A percentile compares a stretch with the other conserved stretches of the same genome.
Conservation (phyloP, 2,113 vertebrate species). For the Chrysochloris asiatica region DNA sequence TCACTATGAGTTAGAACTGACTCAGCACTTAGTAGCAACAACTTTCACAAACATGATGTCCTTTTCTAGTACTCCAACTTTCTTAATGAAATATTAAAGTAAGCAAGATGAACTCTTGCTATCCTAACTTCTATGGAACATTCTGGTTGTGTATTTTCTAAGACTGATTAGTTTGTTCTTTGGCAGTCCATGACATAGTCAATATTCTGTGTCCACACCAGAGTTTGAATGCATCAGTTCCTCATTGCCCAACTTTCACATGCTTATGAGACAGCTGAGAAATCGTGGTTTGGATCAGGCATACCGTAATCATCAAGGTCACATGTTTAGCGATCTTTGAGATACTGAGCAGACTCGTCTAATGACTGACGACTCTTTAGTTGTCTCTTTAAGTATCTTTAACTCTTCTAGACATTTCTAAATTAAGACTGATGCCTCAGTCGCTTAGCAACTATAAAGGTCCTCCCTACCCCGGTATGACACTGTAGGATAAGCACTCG, state of each 20-base stretch:
- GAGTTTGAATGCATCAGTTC: not conserved
- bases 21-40: too few relatives aligned
- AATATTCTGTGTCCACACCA: not conserved
- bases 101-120: not conserved
- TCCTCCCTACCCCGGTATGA: not conserved
- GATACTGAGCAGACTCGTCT: not conserved
- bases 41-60: not conserved
- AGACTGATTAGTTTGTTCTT: not conserved
- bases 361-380: not conserved
- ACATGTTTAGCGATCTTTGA: not conserved
- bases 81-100: not conserved
- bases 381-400: not conserved
- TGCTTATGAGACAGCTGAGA: too few relatives aligned
- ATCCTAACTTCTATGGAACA: not conserved
- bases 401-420: not conserved
- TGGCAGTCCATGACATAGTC: not conserved
- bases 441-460: not conserved
- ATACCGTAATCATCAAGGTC: not conserved
- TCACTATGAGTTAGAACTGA: too few relatives aligned
- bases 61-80: not conserved
- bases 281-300: not conserved
- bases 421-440: not conserved
- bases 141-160: not conserved
- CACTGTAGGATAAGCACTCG: too few relatives aligned
- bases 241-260: not conserved